Evolutionary conservation across 2,888 invertebrate genomes (phyloP), one percentile per base, ranked within the genome.

Genomic region (Parapristionchus giblindavisi): DNA sequence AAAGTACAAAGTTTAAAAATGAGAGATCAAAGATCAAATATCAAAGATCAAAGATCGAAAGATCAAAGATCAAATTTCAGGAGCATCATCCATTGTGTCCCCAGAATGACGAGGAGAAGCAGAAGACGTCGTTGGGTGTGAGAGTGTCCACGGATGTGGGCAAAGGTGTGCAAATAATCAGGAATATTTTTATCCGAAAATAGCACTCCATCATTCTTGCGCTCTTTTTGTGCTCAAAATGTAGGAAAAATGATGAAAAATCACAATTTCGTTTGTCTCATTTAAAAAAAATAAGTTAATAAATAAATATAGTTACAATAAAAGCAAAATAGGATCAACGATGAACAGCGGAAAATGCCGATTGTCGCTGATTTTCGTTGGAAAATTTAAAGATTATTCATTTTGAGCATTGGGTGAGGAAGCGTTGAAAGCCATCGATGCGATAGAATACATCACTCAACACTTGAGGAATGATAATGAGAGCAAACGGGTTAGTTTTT

Each of bases 391-490:
- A 77, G n/a, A 63, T 11, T 68, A 71, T 5, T 61, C 21, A 3
- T 14, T 71, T 71, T 5, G 36, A 71, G 75, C 80, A 36, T 70
- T 87, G 27, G 84, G 84, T 3, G 81, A 80, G 21, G 84, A 87
- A 52, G 87, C 86, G 0, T 75, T 84, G 14, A 83, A 83, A 75
- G 87, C 86, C 11, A 85, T 87, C 68, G 85, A 87, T 56, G 85
- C 87, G 2, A 81, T 87, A 60, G 85, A 87, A 60, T 87, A 87
- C 78, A 87, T 87, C 48, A 87, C 87, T 14, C 83, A 85, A 58
- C 86, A 87, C 76, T 76, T 87, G 71, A 81, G 84, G 58, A 79
- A 84, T 52, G 85, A 85, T 66, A 87, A 87, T 72, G 77, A 79
- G 60, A 80, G 83, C 77, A 87, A 86, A 78, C 77, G 78, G 80